Evolutionary conservation across 2,113 vertebrate genomes (phyloP), one percentile per base, ranked within the genome.

Genomic region (Sclerurus mexicanus): DNA sequence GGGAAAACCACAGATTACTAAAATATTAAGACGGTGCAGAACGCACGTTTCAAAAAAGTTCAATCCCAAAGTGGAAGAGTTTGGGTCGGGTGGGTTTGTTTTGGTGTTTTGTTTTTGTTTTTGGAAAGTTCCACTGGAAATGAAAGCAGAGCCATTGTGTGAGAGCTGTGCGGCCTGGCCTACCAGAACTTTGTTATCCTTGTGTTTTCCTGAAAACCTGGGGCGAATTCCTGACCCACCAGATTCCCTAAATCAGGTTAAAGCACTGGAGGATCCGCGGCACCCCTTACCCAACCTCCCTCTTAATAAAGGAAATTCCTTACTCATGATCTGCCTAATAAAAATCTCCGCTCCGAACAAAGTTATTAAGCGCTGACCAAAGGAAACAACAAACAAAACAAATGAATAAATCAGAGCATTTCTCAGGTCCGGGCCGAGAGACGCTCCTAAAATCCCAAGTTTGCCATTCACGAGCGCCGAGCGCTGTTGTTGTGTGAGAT

Each of bases 291-390:
- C 72, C 87, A 49, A 90, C 63, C 55, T 39, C 85, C 4, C 14
- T 47, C 40, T 53, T 19, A 31, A 90, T 67, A 93, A 95, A 92
- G 80, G 80, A 95, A 97, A 96, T 94, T 89, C 95, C 94, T 96
- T 93, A 94, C 94, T 95, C 94, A 94, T 73, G 87, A 95, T 79
- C 87, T 73, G 77, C 14, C 74, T 47, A 85, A 91, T 40, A 39
- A 86, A 55, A 93, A 95, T 44, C 89, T 50, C 77, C 16, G 81
- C 89, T 89, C 56, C 22, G 17, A 72, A 72, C 91, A 87, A 96
- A 97, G 91, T 96, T 96, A 91, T 91, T 95, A 95, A 94, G 89
- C 89, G 75, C 0, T 10, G 83, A 87, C 59, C 21, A 8, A 56
- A 27, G 42, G 35, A 58, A 62, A 75, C 69, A 88, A 88, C 76